Conservation (phyloP, 2,797 vertebrate genomes). For the Apodemus agrarius region DNA sequence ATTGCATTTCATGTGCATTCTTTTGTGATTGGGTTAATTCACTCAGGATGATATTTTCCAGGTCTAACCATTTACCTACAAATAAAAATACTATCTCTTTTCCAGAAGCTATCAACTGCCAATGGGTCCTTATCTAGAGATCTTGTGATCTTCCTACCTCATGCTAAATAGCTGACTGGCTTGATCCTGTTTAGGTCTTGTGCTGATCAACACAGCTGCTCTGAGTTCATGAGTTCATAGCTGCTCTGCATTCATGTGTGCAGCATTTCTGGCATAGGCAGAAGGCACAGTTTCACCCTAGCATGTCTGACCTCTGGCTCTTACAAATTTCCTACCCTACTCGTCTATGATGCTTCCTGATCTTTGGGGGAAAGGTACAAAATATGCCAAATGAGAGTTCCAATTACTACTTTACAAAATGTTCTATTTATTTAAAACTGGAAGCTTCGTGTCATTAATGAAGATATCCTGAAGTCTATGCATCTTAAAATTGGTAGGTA, state of each 20-base stretch:
- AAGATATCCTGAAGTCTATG: constrained; percentile 19
- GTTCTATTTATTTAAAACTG: background rate
- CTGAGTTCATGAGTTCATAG: background rate
- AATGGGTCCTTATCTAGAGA: background rate
- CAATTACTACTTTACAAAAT: background rate
- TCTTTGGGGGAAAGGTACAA: background rate
- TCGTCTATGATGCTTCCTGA: background rate
- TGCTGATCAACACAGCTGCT: background rate
- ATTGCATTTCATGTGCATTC: no score
- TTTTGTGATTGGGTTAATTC: no score
- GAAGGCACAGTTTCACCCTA: background rate
- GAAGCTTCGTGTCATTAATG: background rate
- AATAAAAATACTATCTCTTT: background rate
- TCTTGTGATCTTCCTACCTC: no score
- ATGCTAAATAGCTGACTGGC: background rate
- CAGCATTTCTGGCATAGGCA: background rate
- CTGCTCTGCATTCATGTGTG: no score
- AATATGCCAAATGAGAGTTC: background rate
- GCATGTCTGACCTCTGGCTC: background rate
- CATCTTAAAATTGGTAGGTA: constrained; percentile 2
- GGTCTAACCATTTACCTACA: no score
- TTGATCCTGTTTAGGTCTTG: background rate
- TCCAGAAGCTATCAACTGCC: background rate
- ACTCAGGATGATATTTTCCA: no score
- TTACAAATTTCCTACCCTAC: background rate